Base-by-base conservation (phyloP, 2,888 invertebrate genomes). In the Cheilosia grossa region DNA sequence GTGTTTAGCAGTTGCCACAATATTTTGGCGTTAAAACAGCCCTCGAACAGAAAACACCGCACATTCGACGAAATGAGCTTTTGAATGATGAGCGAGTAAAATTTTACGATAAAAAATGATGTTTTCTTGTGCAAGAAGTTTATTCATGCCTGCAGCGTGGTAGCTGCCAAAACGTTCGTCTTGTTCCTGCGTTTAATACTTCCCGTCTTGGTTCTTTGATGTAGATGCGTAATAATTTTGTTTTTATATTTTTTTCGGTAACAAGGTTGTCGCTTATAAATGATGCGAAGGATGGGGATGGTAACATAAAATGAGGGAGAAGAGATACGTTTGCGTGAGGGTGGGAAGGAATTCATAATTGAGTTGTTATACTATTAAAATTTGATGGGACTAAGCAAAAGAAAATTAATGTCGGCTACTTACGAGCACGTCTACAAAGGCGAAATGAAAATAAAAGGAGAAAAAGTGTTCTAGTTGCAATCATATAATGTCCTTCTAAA, bases 21-120 rank as follows among this genome's bases (percentile, higher is more conserved):
- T 77, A 69, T 78, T 67, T 66, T 67, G 75, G 75, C 51, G 56
- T 64, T 40, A 30, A 67, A 59, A 15, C 49, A 66, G 58, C 58
- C 59, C 58, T 42, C 59, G 66, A 58, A 24, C 59, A 51, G 42
- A 59, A 67, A 75, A 67, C 56, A 59, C 42, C 66, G 37, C 30
- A 66, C 66, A 66, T 75, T 59, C 40, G 30, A 30, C 75, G 42
- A 67, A 73, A 82, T 64, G 75, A 67, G 66, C 75, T 70, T 70
- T 77, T 64, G 70, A 70, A 59, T 64, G 53, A 82, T 82, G 64
- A 70, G 59, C 64, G 66, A 66, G 66, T 72, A 75, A 66, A 75
- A 75, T 67, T 63, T 67, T 75, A 67, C 67, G 67, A 75, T 75
- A 37, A 75, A 75, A 75, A 67, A 51, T 75, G 75, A 42, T 58